Evolutionary conservation across 2,888 invertebrate genomes (phyloP).

Genomic region (Aricia artaxerxes): DNA sequence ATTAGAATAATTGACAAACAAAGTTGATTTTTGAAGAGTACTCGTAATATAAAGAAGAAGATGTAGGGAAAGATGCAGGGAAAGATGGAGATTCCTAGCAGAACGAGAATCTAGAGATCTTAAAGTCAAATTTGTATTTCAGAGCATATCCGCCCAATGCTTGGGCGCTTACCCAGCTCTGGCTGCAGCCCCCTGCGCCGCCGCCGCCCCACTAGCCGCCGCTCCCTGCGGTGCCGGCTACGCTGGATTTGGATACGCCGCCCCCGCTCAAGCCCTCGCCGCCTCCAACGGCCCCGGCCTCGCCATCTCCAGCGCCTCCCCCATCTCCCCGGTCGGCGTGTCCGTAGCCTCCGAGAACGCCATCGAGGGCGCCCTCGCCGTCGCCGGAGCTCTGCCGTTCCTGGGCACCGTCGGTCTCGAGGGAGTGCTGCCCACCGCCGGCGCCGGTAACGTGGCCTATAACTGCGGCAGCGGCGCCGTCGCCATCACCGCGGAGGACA

Average conservation of each 20-base stretch:
- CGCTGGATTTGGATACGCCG: conserved; percentile 18
- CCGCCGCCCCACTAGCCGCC: conserved; percentile 19
- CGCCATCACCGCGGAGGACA: conserved; percentile 43
- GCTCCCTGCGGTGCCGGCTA: conserved; percentile 26
- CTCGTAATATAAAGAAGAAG: too few species aligned
- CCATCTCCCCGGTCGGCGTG: conserved; percentile 42
- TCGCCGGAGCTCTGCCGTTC: conserved; percentile 51
- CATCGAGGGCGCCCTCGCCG: conserved; percentile 47
- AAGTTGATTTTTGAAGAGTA: too few species aligned
- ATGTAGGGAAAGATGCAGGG: neutral
- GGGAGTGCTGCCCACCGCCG: conserved; percentile 46
- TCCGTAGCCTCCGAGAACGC: conserved; percentile 50
- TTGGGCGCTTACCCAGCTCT: conserved; percentile 31
- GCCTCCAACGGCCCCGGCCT: conserved; percentile 42
- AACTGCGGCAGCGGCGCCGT: conserved; percentile 46
- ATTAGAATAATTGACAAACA: neutral
- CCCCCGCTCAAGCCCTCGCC: conserved; percentile 32
- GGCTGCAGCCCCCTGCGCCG: conserved; percentile 27
- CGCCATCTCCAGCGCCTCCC: conserved; percentile 46
- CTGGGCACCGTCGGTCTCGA: conserved; percentile 52
- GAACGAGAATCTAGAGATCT: neutral
- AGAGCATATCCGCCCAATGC: conserved; percentile 40
- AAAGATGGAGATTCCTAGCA: neutral
- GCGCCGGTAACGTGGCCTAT: conserved; percentile 46
- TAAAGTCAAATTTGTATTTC: conserved; percentile 27